phyloP scores from a whole-genome alignment of 2,888 invertebrate genomes.

The Nysson spinosus region DNA sequence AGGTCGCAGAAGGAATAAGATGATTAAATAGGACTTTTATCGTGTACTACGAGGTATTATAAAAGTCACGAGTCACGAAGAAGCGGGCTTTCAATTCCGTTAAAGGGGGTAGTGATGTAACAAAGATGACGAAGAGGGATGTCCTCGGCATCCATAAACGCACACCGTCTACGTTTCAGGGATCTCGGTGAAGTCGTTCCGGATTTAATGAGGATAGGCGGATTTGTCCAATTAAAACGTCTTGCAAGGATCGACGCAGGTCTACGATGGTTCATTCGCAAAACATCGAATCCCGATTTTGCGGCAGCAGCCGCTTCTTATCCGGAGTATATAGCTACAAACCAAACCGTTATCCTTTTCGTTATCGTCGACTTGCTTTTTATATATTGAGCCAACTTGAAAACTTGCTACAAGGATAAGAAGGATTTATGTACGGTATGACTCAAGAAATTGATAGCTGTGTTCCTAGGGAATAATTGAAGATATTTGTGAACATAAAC shows the following conservation, averaged over 20 bases:
- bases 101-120: slow-evolving; percentile 64
- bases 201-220: slow-evolving; percentile 78
- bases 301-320: slow-evolving; percentile 57
- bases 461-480: too few species aligned
- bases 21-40: slow-evolving; percentile 26
- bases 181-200: slow-evolving; percentile 55
- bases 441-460: too few species aligned
- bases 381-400: slow-evolving; percentile 11
- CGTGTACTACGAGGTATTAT: background rate
- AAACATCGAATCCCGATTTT: slow-evolving; percentile 68
- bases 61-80: slow-evolving; percentile 6
- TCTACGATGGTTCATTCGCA: slow-evolving; percentile 68
- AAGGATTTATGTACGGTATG: background rate
- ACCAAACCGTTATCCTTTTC: slow-evolving; percentile 51
- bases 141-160: slow-evolving; percentile 62
- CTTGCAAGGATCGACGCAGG: slow-evolving; percentile 75
- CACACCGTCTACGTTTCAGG: slow-evolving; percentile 34
- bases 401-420: slow-evolving; percentile 1
- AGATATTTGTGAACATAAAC: too few species aligned
- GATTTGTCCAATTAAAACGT: slow-evolving; percentile 78
- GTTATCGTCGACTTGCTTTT: slow-evolving; percentile 46
- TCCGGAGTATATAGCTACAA: slow-evolving; percentile 41
- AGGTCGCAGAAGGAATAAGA: background rate
- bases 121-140: slow-evolving; percentile 67
- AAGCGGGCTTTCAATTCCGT: slow-evolving; percentile 63